phyloP scores from a whole-genome alignment of 1,140 invertebrate genomes.

The Diplogasteroides magnus region DNA sequence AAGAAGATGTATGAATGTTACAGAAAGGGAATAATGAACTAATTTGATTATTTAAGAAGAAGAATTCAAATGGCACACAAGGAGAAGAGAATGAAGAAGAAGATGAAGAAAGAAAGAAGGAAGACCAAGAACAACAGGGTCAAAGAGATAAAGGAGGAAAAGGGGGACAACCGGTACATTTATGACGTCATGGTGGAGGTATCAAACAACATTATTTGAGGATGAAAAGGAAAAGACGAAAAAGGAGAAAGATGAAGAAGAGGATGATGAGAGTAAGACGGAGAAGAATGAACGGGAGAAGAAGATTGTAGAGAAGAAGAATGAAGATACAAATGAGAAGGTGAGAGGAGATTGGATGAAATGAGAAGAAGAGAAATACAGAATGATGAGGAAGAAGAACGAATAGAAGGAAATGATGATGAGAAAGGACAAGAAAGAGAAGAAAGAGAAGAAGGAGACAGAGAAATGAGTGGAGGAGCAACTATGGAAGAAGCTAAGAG shows the following conservation, averaged over 20 bases:
- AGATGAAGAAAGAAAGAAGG: background rate
- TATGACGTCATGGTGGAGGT: no score
- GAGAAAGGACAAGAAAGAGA: slow-evolving; percentile 24
- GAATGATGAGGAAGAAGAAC: slow-evolving; percentile 43
- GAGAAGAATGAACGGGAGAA: slow-evolving; percentile 37
- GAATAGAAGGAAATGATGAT: slow-evolving; percentile 52
- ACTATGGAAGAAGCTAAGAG: slow-evolving; percentile 9
- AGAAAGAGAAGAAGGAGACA: slow-evolving; percentile 33
- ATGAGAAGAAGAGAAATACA: slow-evolving; percentile 33
- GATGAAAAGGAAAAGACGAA: slow-evolving; percentile 7
- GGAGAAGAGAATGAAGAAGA: background rate
- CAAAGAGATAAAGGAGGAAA: background rate
- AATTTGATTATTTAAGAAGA: background rate
- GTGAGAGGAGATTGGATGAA: no score
- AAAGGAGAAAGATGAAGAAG: slow-evolving; percentile 13
- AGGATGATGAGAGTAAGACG: slow-evolving; percentile 37
- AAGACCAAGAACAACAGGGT: slow-evolving; percentile 18
- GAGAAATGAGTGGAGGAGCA: slow-evolving; percentile 35
- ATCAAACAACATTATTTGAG: no score
- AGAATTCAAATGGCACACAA: background rate
- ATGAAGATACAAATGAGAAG: slow-evolving; percentile 31
- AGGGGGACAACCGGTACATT: slow-evolving; percentile 11
- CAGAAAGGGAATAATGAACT: background rate
- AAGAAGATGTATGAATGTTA: slow-evolving; percentile 15
- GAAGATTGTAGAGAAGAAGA: slow-evolving; percentile 38